Conservation (phyloP, 2,888 invertebrate species). For the Emmelina monodactyla region DNA sequence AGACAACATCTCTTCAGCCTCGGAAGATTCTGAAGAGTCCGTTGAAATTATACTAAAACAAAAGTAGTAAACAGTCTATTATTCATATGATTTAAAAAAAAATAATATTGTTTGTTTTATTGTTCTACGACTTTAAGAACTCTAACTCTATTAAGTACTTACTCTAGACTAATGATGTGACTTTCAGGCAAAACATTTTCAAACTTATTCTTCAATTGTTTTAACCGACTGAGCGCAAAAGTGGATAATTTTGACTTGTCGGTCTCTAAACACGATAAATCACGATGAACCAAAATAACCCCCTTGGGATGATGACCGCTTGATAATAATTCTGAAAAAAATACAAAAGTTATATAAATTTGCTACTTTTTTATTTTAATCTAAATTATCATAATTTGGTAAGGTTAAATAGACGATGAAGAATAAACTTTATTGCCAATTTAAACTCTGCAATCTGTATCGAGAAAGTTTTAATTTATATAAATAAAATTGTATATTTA, state of each 20-base stretch:
- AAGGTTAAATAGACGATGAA: too few species aligned
- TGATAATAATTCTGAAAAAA: conserved; percentile 39
- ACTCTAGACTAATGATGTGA: conserved; percentile 59
- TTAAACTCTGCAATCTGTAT: too few species aligned
- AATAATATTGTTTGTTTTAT: too few species aligned
- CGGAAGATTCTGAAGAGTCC: conserved; percentile 54
- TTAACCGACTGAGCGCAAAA: conserved; percentile 41
- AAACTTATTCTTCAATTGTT: conserved; percentile 42
- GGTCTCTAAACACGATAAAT: conserved; percentile 38
- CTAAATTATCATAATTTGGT: background rate
- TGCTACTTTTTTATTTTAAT: background rate
- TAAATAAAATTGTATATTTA: too few species aligned
- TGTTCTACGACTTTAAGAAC: too few species aligned
- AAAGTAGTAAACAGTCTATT: too few species aligned
- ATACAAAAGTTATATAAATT: background rate
- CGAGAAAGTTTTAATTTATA: too few species aligned
- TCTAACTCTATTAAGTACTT: conserved; percentile 23
- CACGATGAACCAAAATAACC: conserved; percentile 49
- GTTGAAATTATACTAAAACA: too few species aligned
- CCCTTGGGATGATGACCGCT: conserved; percentile 49
- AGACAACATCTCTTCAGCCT: conserved; percentile 66
- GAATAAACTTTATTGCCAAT: too few species aligned
- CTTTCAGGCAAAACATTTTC: conserved; percentile 48
- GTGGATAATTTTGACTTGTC: conserved; percentile 41
- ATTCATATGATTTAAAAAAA: too few species aligned